A percentile compares a stretch with the other conserved stretches of the same genome.
These are phyloP conservation scores for Spisula solida DNA, from an alignment of 2,888 invertebrate species.

Conservation along the genomic window DNA sequence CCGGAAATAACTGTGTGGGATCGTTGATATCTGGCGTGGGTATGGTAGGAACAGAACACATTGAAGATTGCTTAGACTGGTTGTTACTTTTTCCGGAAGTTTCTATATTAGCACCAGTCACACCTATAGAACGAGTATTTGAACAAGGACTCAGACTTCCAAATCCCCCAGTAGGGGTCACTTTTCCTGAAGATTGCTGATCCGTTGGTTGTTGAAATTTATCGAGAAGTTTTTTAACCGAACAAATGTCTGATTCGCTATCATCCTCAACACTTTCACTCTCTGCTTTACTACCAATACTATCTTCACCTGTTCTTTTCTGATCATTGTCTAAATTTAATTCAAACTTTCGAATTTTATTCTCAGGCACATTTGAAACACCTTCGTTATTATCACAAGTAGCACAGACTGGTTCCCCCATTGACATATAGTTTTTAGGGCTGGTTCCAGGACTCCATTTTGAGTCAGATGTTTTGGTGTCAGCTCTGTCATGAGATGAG, in stretches of 20 bases:
- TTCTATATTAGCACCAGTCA: slow-evolving; percentile 42
- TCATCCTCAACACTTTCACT: not conserved
- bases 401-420: not conserved
- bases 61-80: not conserved
- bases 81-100: slow-evolving; percentile 19
- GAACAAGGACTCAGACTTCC: slow-evolving; percentile 48
- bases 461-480: slow-evolving; percentile 12
- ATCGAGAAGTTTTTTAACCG: slow-evolving; percentile 76
- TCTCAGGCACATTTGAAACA: not conserved
- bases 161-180: slow-evolving; percentile 43
- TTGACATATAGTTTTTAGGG: not conserved
- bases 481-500: slow-evolving; percentile 8
- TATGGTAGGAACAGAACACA: not conserved
- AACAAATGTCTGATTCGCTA: slow-evolving; percentile 45
- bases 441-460: slow-evolving; percentile 60
- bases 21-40: not conserved
- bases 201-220: slow-evolving; percentile 73
- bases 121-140: not conserved
- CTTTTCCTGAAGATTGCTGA: slow-evolving; percentile 55
- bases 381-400: not conserved
- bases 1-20: slow-evolving; percentile 19
- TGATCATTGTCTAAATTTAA: not conserved
- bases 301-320: not conserved
- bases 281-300: not conserved
- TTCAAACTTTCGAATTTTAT: slow-evolving; percentile 1